Evolutionary conservation across 2,113 vertebrate genomes (phyloP).

Genomic region (Oenanthe melanoleuca): DNA sequence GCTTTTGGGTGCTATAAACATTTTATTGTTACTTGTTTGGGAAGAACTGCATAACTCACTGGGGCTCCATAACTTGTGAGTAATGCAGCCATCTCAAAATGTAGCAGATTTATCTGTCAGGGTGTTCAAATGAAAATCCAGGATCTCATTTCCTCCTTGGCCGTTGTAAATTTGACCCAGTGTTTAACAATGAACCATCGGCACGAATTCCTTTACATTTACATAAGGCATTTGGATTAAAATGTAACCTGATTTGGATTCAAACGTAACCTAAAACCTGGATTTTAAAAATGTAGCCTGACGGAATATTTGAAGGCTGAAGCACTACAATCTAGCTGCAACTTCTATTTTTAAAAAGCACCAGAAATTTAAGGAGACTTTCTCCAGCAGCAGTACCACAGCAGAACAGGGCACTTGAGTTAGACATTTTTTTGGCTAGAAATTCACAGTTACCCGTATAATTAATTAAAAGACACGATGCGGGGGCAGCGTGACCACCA

Average conservation of each 20-base stretch:
- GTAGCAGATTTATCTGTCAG: conserved; percentile 32
- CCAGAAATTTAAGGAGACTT: neutral
- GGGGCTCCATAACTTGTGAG: conserved; percentile 18
- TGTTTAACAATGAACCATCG: neutral
- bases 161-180: neutral
- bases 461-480: neutral
- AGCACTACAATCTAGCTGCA: neutral
- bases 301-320: neutral
- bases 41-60: conserved; percentile 41
- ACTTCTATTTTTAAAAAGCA: neutral
- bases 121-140: conserved; percentile 21
- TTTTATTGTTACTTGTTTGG: conserved; percentile 54
- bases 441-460: neutral
- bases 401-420: neutral
- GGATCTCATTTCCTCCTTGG: conserved; percentile 17
- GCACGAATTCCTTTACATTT: neutral
- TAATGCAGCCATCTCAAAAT: conserved; percentile 38
- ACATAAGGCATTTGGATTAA: neutral
- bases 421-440: neutral
- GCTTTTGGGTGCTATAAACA: conserved; percentile 42
- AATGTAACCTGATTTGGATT: neutral
- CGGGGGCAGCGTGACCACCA: neutral
- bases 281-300: neutral
- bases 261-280: neutral
- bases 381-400: neutral